Conservation (phyloP, 1,140 invertebrate species). For the Euborellia annulipes region DNA sequence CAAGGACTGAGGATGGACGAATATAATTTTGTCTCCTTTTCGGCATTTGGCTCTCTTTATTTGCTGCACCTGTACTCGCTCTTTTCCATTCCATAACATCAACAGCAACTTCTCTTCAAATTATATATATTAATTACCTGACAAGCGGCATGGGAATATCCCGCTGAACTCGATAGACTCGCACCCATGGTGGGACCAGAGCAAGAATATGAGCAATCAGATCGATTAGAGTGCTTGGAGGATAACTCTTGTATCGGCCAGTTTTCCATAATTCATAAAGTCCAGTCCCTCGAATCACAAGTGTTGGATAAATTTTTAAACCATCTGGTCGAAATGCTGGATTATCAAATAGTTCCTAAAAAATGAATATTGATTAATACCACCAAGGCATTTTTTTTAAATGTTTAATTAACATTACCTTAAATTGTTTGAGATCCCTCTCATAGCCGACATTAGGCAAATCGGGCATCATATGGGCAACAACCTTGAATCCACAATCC, state of each 20-base stretch:
- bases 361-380: slow-evolving; percentile 11
- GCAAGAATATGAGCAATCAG: slow-evolving; percentile 90
- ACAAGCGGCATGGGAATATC: slow-evolving; percentile 99
- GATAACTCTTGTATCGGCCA: slow-evolving; percentile 90
- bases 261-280: slow-evolving; percentile 99
- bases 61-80: too few species aligned
- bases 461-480: slow-evolving; percentile 99
- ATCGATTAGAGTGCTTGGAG: slow-evolving; percentile 84
- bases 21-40: too few species aligned
- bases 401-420: slow-evolving; percentile 33
- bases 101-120: not conserved
- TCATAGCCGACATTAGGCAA: slow-evolving; percentile 95
- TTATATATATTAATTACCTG: slow-evolving; percentile 32
- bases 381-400: not conserved
- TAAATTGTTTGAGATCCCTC: slow-evolving; percentile 89
- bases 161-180: slow-evolving; percentile 92
- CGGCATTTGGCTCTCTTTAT: too few species aligned
- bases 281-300: slow-evolving; percentile 96
- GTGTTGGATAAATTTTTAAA: slow-evolving; percentile 97
- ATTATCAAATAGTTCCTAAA: slow-evolving; percentile 95
- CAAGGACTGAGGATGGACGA: too few species aligned
- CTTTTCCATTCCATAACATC: too few species aligned
- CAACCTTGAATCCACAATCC: slow-evolving; percentile 98
- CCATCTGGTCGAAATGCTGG: slow-evolving; percentile 94
- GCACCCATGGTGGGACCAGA: slow-evolving; percentile 96